These are phyloP conservation scores for Macrotus californicus DNA, from an alignment of 2,113 vertebrate species.

Conservation along the genomic window DNA sequence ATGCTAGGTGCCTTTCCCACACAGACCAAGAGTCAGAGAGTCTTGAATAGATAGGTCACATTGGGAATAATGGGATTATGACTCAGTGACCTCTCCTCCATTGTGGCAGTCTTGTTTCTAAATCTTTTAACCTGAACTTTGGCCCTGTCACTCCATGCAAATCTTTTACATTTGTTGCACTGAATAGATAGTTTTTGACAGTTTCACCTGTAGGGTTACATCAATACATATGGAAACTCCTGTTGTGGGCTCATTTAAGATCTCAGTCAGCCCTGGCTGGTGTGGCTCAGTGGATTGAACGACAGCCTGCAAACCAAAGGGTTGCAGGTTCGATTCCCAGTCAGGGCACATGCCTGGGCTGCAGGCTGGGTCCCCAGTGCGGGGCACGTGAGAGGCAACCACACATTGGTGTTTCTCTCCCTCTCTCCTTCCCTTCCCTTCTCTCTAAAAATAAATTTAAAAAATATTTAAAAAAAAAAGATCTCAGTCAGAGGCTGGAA, in stretches of 20 bases:
- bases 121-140: conserved; percentile 43
- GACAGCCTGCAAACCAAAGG: too few relatives aligned
- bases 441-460: too few relatives aligned
- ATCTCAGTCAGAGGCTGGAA: neutral
- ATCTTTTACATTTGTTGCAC: conserved; percentile 31
- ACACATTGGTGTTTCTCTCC: too few relatives aligned
- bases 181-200: neutral
- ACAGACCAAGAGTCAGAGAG: neutral
- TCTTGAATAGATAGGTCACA: neutral
- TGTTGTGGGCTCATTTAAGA: conserved; percentile 24
- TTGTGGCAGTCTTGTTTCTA: conserved; percentile 17
- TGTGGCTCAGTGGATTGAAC: too few relatives aligned
- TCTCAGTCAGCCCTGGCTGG: conserved; percentile 16
- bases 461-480: too few relatives aligned
- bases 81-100: conserved; percentile 14
- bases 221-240: conserved; percentile 26
- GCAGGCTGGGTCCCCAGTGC: too few relatives aligned
- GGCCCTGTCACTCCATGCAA: neutral
- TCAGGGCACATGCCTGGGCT: too few relatives aligned
- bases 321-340: too few relatives aligned
- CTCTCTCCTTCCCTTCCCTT: too few relatives aligned
- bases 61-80: conserved; percentile 43
- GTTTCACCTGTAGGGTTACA: conserved; percentile 29
- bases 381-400: too few relatives aligned
- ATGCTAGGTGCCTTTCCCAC: neutral